A percentile compares a stretch with the other conserved stretches of the same genome.
Conservation (phyloP, 2,797 vertebrate genomes). For the Apogon hyalosoma region DNA sequence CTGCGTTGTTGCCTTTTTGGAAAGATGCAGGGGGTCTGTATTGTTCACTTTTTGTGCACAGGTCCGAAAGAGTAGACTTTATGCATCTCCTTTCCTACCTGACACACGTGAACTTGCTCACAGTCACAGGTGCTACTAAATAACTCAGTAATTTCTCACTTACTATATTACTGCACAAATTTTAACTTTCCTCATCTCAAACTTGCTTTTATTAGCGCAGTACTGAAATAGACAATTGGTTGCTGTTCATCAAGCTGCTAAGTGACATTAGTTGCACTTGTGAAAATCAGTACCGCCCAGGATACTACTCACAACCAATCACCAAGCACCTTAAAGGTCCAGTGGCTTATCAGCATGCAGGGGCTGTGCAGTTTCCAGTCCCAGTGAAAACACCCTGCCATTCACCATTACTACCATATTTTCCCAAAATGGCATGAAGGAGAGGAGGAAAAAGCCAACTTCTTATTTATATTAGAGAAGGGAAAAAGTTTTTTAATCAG, state of each 20-base stretch:
- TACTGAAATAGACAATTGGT: constrained; percentile 26
- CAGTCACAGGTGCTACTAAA: neutral
- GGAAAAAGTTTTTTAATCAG: constrained; percentile 83
- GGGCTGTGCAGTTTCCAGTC: constrained; percentile 49
- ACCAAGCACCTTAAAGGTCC: constrained; percentile 32
- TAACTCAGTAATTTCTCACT: neutral
- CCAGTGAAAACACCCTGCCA: constrained; percentile 77
- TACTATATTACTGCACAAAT: neutral
- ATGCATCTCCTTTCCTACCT: constrained; percentile 17
- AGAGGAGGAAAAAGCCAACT: constrained; percentile 67
- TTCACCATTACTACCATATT: constrained; percentile 80
- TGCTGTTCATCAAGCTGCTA: constrained; percentile 28
- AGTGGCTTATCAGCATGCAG: constrained; percentile 73
- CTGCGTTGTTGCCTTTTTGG: constrained; percentile 76
- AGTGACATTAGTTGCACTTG: constrained; percentile 39
- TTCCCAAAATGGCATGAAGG: constrained; percentile 74
- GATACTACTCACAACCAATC: constrained; percentile 50
- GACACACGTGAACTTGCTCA: neutral
- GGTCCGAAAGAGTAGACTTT: constrained; percentile 31
- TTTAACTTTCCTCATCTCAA: constrained; percentile 16
- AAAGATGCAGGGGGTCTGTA: constrained; percentile 52
- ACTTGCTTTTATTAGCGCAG: constrained; percentile 18
- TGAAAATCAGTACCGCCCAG: constrained; percentile 30
- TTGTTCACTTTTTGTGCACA: constrained; percentile 44
- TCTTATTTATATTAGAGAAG: constrained; percentile 80